Evolutionary conservation across 2,113 vertebrate genomes (phyloP).

Genomic region (Xiphorhynchus elegans): DNA sequence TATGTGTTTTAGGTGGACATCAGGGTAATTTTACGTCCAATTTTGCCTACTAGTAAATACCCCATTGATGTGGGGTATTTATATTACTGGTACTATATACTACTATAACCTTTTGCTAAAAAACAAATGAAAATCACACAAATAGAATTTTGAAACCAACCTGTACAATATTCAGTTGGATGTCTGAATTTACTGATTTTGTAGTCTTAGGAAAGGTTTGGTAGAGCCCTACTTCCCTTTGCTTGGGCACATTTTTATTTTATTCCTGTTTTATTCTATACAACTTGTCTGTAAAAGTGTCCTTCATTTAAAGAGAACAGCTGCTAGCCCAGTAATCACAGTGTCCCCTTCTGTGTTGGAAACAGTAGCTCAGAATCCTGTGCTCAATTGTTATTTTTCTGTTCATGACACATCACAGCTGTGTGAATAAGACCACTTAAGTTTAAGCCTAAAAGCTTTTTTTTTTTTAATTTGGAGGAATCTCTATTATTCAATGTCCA

Average conservation of each 20-base stretch:
- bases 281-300: background rate
- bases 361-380: background rate
- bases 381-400: background rate
- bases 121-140: background rate
- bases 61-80: background rate
- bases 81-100: background rate
- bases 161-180: background rate
- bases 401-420: background rate
- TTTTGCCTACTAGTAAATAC: background rate
- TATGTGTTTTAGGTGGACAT: background rate
- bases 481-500: background rate
- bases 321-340: background rate
- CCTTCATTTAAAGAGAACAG: slow-evolving; percentile 20
- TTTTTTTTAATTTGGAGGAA: background rate
- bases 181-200: background rate
- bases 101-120: background rate
- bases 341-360: background rate
- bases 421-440: background rate
- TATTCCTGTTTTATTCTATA: background rate
- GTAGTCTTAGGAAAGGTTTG: background rate
- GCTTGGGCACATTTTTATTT: background rate
- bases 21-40: background rate
- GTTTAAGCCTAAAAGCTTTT: background rate
- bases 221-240: background rate
- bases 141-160: background rate